Evolutionary conservation across 2,888 invertebrate species (phyloP).

Genomic region (Drosophila phalerata): DNA sequence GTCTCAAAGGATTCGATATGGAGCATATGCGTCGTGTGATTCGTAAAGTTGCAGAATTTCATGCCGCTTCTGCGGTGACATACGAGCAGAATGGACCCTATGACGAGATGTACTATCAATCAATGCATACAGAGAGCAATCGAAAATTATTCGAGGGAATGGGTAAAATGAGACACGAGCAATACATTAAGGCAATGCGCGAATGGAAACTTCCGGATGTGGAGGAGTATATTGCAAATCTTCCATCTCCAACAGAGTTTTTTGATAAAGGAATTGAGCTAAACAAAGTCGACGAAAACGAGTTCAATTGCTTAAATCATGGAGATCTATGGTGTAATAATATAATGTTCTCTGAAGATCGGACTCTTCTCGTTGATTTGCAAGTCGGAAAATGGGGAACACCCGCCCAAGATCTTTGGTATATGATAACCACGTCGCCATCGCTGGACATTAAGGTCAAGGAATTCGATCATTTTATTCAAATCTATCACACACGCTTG

Average conservation of each 20-base stretch:
- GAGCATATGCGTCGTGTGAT: conserved; percentile 73
- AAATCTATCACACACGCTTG: conserved; percentile 78
- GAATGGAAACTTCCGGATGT: conserved; percentile 53
- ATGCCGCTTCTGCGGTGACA: conserved; percentile 79
- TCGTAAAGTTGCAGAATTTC: conserved; percentile 78
- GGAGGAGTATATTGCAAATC: conserved; percentile 49
- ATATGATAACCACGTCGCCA: conserved; percentile 74
- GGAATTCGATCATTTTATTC: conserved; percentile 80
- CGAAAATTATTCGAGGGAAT: conserved; percentile 42
- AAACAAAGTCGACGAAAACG: conserved; percentile 54
- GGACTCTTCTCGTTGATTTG: background rate
- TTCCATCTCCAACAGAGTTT: conserved; percentile 25
- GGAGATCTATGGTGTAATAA: conserved; percentile 83
- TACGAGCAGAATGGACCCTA: conserved; percentile 68
- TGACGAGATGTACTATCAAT: conserved; percentile 35
- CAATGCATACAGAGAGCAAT: conserved; percentile 55
- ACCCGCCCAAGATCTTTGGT: conserved; percentile 81
- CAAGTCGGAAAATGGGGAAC: conserved; percentile 74
- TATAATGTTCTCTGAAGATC: conserved; percentile 71
- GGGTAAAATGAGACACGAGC: conserved; percentile 20
- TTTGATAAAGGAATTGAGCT: conserved; percentile 46
- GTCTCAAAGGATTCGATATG: conserved; percentile 78
- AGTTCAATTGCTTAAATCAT: conserved; percentile 82
- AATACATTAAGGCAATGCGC: conserved; percentile 52
- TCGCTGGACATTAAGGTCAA: conserved; percentile 70